Evolutionary conservation across 1,140 invertebrate genomes (phyloP).

Genomic region (Diplogasteroides magnus): DNA sequence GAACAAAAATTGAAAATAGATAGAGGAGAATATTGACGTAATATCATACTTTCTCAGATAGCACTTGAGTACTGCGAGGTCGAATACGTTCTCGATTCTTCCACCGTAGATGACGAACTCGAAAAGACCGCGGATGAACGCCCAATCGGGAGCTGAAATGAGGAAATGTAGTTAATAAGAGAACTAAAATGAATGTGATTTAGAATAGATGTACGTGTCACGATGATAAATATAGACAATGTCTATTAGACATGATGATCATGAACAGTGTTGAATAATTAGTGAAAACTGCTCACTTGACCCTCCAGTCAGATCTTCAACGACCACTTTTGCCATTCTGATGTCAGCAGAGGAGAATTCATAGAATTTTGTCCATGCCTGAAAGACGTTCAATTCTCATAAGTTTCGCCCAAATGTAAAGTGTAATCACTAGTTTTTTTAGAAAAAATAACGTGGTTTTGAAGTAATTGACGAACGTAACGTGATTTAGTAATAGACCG

Average conservation of each 20-base stretch:
- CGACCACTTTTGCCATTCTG: constrained; percentile 69
- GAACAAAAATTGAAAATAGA: constrained; percentile 61
- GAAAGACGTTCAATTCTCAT: too few species aligned
- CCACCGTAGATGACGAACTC: constrained; percentile 81
- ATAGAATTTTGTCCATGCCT: constrained; percentile 79
- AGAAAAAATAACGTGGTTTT: constrained; percentile 22
- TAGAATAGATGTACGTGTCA: too few species aligned
- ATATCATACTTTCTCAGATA: constrained; percentile 67
- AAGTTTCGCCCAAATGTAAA: too few species aligned
- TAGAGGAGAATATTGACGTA: constrained; percentile 57
- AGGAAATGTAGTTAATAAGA: constrained; percentile 9
- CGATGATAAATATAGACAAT: too few species aligned
- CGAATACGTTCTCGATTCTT: constrained; percentile 74
- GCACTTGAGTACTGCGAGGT: constrained; percentile 68
- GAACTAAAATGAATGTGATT: too few species aligned
- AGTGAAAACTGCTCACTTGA: too few species aligned
- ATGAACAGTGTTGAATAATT: too few species aligned
- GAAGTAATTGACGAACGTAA: constrained; percentile 28
- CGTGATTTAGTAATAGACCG: too few species aligned
- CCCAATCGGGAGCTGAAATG: constrained; percentile 64
- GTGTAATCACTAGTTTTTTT: too few species aligned
- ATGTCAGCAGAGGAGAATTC: constrained; percentile 82
- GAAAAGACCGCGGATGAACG: constrained; percentile 72
- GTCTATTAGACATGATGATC: too few species aligned
- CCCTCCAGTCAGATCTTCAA: constrained; percentile 60